Base-by-base conservation (phyloP, 2,113 vertebrate species). In the Ptilonorhynchus violaceus region DNA sequence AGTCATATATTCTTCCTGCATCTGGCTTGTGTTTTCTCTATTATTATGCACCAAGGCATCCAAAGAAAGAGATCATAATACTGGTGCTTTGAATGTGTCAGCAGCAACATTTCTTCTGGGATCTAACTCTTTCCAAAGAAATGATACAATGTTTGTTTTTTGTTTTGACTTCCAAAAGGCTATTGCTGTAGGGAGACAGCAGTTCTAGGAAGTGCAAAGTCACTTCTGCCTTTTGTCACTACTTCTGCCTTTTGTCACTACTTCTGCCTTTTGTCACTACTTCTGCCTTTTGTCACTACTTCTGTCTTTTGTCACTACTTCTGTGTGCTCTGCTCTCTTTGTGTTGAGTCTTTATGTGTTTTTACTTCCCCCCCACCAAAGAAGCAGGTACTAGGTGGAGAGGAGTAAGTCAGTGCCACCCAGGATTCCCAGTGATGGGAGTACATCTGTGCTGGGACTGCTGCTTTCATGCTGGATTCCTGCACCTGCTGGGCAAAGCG, bases 341-440 rank as follows among this genome's bases (percentile, higher is more conserved):
- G 7, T 64, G 19, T 75, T 37, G 16, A 84, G 30, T 35, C 31
- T 83, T 73, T 24, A 3, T 62, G 8, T 30, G 9, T 9, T 80
- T 68, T 72, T 37, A 4, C 10, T 10, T 2, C 2, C 0, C 2
- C 21, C 20, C 10, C 27, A 11, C 1, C 3, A 11, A 41, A 63
- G 58, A 19, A 75, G 52, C 35, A 64, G 69, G 22, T 63, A 2
- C 5, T 46, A 69, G 5, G 13, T 47, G 21, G 31, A 78, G n/a
- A 75, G 69, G 60, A 49, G 22, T 31, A 42, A 47, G 53, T 58
- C 31, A 47, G 39, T 20, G 31, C 35, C 15, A 31, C 22, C 10
- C 52, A 28, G 37, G 13, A 11, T 63, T 75, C 25, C 31, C 39
- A 23, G 27, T 14, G 59, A 13, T 3, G 21, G 47, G 41, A 52